Evolutionary conservation across 2,797 vertebrate genomes (phyloP).

Genomic region (Rhinogobio ventralis): DNA sequence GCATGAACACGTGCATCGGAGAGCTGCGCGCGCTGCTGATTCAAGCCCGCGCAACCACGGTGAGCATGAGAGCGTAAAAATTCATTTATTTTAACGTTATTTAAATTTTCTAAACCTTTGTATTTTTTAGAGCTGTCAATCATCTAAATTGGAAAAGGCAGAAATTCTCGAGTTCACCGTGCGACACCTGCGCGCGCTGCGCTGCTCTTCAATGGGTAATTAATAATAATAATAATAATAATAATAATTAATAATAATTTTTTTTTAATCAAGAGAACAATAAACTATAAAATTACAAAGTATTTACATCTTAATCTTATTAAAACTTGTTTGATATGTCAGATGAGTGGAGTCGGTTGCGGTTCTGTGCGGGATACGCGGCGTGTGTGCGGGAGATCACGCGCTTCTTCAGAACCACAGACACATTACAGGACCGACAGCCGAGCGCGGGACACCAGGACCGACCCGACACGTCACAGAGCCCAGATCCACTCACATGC

Average conservation of each 20-base stretch:
- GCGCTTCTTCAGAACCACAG: no score
- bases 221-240: no score
- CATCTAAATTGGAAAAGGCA: slow-evolving; percentile 57
- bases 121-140: slow-evolving; percentile 24
- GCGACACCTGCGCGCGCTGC: slow-evolving; percentile 34
- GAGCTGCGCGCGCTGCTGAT: slow-evolving; percentile 47
- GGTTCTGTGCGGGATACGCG: no score
- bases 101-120: not conserved
- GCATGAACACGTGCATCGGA: slow-evolving; percentile 50
- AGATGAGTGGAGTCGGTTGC: no score
- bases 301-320: not conserved
- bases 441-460: no score
- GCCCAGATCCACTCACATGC: not conserved
- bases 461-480: not conserved
- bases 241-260: no score
- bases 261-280: no score
- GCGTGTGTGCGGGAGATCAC: no score
- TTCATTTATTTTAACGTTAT: not conserved
- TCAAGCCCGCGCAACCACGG: slow-evolving; percentile 33
- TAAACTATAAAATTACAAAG: no score
- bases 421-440: no score
- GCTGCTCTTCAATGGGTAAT: not conserved
- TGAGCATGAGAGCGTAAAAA: not conserved
- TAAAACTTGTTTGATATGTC: no score
- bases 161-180: slow-evolving; percentile 55